Base-by-base conservation (phyloP, 1,140 invertebrate species). In the Saxidomus purpurata region DNA sequence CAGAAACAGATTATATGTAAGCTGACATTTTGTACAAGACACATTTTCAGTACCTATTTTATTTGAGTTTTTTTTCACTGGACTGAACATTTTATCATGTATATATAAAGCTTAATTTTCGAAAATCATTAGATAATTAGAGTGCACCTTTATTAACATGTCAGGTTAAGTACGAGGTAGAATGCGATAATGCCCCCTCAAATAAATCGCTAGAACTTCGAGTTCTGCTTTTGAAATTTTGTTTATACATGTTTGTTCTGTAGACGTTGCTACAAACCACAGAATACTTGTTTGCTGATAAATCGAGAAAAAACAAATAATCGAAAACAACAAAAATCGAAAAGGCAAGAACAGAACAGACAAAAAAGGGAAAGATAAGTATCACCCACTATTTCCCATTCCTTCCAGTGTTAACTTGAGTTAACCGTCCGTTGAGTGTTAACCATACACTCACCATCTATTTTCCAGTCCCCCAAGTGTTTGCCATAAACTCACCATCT, bases 401-500 rank as follows among this genome's bases (percentile, higher is more conserved):
- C 43, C 25, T 49, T 0, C 38, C 31, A 47, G 38, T 76, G 28
- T 76, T 76, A n/a, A n/a, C n/a, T n/a, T n/a, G n/a, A n/a, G n/a
- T n/a, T n/a, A n/a, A n/a, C n/a, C n/a, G n/a, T n/a, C n/a, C n/a
- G n/a, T n/a, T n/a, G n/a, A n/a, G n/a, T n/a, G n/a, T 4, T 36
- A 28, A 31, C 0, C 63, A 3, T 3, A 34, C 31, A 67, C 76
- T 49, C 43, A 52, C 49, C 22, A 0, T 52, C 19, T 49, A 31
- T 43, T 17, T 52, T 19, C 43, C 38, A 79, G 28, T 79, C 38
- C 25, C 19, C 8, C 25, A 25, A 36, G 13, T 34, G 28, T 31
- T 59, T 3, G 6, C 0, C 52, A 8, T 4, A 34, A 31, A 67
- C 52, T 36, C 55, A 89, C 87, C 79, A 25, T 83, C 87, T 28